A percentile compares a stretch with the other conserved stretches of the same genome.
Evolutionary conservation across 2,797 vertebrate genomes (phyloP).

Genomic region (Sebastes itinus): DNA sequence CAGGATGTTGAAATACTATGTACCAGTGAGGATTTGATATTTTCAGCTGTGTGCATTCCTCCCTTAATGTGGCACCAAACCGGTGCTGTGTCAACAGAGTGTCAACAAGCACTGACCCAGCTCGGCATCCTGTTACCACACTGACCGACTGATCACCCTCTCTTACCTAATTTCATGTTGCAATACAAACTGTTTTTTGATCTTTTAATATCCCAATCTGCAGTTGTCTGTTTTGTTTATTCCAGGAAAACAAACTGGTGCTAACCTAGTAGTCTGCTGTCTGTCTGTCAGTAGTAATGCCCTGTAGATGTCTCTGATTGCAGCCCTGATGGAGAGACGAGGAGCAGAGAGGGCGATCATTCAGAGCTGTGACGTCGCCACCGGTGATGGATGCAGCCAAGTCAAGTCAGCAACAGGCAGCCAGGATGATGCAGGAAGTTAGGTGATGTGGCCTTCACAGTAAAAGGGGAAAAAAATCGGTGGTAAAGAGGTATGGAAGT

Average conservation of each 20-base stretch:
- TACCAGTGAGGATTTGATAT: conserved; percentile 42
- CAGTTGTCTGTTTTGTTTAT: conserved; percentile 10
- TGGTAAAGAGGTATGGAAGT: too few relatives aligned
- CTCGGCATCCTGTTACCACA: conserved; percentile 25
- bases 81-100: conserved; percentile 48
- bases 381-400: conserved; percentile 46
- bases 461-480: neutral
- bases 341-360: conserved; percentile 76
- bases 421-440: neutral
- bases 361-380: conserved; percentile 84
- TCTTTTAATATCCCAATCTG: neutral
- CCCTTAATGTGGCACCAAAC: conserved; percentile 42
- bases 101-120: conserved; percentile 52
- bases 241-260: conserved; percentile 21
- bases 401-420: conserved; percentile 23
- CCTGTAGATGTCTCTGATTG: conserved; percentile 73
- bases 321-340: conserved; percentile 61
- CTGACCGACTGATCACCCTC: neutral
- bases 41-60: conserved; percentile 44
- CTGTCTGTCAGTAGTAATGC: conserved; percentile 63
- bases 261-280: neutral
- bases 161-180: conserved; percentile 2
- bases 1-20: conserved; percentile 45
- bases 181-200: neutral
- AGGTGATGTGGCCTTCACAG: conserved; percentile 26